phyloP scores from a whole-genome alignment of 2,888 invertebrate genomes.

The Coleophora deauratella region DNA sequence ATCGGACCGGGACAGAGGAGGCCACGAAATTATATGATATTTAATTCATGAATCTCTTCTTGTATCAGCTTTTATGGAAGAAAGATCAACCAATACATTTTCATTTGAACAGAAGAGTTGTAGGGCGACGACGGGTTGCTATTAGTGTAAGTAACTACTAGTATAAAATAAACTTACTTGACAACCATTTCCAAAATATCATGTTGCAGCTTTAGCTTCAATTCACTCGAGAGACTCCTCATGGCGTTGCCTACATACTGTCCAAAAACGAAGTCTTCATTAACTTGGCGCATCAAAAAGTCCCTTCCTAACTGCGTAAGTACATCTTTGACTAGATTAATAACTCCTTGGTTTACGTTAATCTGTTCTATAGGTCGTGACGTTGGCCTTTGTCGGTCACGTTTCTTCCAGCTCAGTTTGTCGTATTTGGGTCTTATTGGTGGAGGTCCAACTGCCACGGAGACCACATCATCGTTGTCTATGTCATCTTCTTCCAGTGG shows the following conservation, averaged over 20 bases:
- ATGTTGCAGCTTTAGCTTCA: slow-evolving; percentile 50
- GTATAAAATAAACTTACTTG: slow-evolving; percentile 22
- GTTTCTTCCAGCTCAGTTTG: slow-evolving; percentile 32
- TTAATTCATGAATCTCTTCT: too few relatives aligned
- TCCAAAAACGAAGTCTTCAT: slow-evolving; percentile 65
- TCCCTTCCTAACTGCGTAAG: slow-evolving; percentile 48
- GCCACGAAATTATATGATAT: too few relatives aligned
- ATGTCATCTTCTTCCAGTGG: slow-evolving; percentile 60
- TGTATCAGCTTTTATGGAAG: too few relatives aligned
- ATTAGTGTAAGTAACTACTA: neutral
- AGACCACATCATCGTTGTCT: slow-evolving; percentile 58
- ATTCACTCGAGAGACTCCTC: slow-evolving; percentile 45
- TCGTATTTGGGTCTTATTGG: slow-evolving; percentile 49
- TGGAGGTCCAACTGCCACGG: slow-evolving; percentile 60
- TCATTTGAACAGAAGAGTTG: too few relatives aligned
- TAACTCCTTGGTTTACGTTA: slow-evolving; percentile 20
- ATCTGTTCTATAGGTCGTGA: slow-evolving; percentile 9
- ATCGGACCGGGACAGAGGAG: too few relatives aligned
- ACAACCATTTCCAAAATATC: slow-evolving; percentile 54
- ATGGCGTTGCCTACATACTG: slow-evolving; percentile 55
- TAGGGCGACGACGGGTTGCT: too few relatives aligned
- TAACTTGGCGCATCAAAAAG: slow-evolving; percentile 43
- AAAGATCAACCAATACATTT: too few relatives aligned
- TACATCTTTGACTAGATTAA: slow-evolving; percentile 43
- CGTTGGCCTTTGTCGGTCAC: slow-evolving; percentile 16